A percentile compares a stretch with the other conserved stretches of the same genome.
Evolutionary conservation across 2,888 invertebrate species (phyloP).

Genomic region (Tribolium freemani): DNA sequence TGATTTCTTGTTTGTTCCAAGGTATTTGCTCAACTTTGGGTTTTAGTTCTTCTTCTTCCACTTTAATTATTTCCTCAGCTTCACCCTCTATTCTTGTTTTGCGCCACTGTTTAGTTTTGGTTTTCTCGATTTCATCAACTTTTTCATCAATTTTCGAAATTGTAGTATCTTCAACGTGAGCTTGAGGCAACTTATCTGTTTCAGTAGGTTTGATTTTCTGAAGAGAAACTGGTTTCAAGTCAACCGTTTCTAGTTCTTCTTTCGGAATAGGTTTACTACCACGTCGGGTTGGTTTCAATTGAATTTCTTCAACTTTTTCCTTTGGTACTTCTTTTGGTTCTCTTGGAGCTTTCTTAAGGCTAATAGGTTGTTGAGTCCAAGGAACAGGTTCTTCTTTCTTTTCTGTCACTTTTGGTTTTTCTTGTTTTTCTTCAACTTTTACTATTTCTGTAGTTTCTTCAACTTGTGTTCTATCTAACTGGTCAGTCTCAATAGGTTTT

Average conservation of each 20-base stretch:
- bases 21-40: slow-evolving; percentile 69
- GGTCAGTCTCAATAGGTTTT: slow-evolving; percentile 30
- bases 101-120: slow-evolving; percentile 41
- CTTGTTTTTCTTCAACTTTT: slow-evolving; percentile 61
- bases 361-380: slow-evolving; percentile 32
- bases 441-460: slow-evolving; percentile 20
- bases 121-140: slow-evolving; percentile 39
- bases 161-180: slow-evolving; percentile 50
- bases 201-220: slow-evolving; percentile 38
- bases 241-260: slow-evolving; percentile 55
- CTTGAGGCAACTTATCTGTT: not conserved
- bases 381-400: slow-evolving; percentile 40
- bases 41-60: not conserved
- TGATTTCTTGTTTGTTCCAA: slow-evolving; percentile 68
- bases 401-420: slow-evolving; percentile 29
- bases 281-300: slow-evolving; percentile 44
- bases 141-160: slow-evolving; percentile 29
- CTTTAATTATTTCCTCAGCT: slow-evolving; percentile 53
- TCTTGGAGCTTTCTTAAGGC: slow-evolving; percentile 35
- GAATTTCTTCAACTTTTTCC: slow-evolving; percentile 50
- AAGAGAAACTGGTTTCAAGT: slow-evolving; percentile 52
- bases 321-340: slow-evolving; percentile 33
- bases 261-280: slow-evolving; percentile 56
- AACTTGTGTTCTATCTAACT: not conserved
- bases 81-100: slow-evolving; percentile 57